A percentile compares a stretch with the other conserved stretches of the same genome.
phyloP scores from a whole-genome alignment of 1,140 invertebrate species.

The Brachystomella parvula region DNA sequence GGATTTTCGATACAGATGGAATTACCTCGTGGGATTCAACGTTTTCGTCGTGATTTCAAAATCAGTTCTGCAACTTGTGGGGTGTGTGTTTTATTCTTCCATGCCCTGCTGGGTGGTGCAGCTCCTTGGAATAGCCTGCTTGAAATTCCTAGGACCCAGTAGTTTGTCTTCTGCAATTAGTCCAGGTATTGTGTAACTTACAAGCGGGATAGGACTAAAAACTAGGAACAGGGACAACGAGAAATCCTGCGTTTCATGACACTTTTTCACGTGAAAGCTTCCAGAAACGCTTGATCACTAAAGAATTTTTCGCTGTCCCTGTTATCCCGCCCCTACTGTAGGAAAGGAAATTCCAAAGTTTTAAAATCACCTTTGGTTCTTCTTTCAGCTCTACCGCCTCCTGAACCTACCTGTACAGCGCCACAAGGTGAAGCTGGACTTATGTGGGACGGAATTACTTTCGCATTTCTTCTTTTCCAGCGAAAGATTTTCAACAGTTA shows the following conservation, averaged over 20 bases:
- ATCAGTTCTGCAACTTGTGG: constrained; percentile 72
- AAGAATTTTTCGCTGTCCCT: too few relatives aligned
- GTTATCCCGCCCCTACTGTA: too few relatives aligned
- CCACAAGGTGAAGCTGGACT: constrained; percentile 72
- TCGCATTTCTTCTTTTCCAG: constrained; percentile 84
- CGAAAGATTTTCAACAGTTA: constrained; percentile 84
- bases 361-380: too few relatives aligned
- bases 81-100: constrained; percentile 68
- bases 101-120: constrained; percentile 83
- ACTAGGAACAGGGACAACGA: constrained; percentile 7
- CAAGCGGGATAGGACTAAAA: background rate
- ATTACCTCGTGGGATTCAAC: constrained; percentile 78
- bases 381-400: constrained; percentile 27
- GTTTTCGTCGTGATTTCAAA: constrained; percentile 82
- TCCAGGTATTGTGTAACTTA: background rate
- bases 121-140: constrained; percentile 78
- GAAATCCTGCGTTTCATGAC: too few relatives aligned
- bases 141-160: constrained; percentile 51
- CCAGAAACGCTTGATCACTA: too few relatives aligned
- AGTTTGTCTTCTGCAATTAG: background rate
- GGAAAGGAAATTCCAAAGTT: too few relatives aligned
- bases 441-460: constrained; percentile 91
- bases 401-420: constrained; percentile 53
- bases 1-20: constrained; percentile 64
- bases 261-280: too few relatives aligned